Evolutionary conservation across 2,888 invertebrate species (phyloP).

Genomic region (Philhelius pedissequus): DNA sequence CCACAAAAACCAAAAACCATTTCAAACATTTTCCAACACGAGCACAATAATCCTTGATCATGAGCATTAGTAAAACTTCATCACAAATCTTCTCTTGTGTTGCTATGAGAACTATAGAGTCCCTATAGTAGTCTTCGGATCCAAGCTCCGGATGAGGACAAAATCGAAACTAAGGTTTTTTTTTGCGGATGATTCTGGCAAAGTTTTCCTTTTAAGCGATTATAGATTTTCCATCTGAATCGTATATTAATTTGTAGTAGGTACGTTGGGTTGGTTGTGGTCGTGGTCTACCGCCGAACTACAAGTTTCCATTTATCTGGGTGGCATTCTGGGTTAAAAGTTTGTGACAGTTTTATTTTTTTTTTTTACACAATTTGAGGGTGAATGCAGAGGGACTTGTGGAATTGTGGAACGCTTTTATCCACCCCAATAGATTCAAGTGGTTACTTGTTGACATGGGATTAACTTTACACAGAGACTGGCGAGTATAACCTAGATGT

Average conservation of each 20-base stretch:
- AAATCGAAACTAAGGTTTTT: not conserved
- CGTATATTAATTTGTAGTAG: conserved; percentile 63
- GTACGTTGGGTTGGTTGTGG: conserved; percentile 44
- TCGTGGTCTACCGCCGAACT: conserved; percentile 43
- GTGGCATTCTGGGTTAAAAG: not conserved
- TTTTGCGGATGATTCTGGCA: not conserved
- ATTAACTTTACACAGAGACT: conserved; percentile 11
- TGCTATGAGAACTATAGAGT: not conserved
- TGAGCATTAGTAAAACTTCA: not conserved
- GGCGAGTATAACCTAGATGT: too few relatives aligned
- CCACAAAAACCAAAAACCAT: not conserved
- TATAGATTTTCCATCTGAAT: conserved; percentile 63
- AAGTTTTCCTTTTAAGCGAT: conserved; percentile 66
- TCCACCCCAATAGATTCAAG: conserved; percentile 30
- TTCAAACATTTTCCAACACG: not conserved
- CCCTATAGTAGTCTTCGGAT: not conserved
- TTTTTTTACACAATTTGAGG: not conserved
- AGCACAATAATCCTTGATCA: not conserved
- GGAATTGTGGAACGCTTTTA: not conserved
- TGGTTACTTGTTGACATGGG: conserved; percentile 65
- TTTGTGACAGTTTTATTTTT: not conserved
- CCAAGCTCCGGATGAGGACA: not conserved
- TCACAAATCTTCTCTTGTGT: not conserved
- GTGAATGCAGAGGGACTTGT: not conserved
- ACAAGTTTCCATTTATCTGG: conserved; percentile 56